Base-by-base conservation (phyloP, 2,113 vertebrate genomes). In the Halcyon senegalensis region DNA sequence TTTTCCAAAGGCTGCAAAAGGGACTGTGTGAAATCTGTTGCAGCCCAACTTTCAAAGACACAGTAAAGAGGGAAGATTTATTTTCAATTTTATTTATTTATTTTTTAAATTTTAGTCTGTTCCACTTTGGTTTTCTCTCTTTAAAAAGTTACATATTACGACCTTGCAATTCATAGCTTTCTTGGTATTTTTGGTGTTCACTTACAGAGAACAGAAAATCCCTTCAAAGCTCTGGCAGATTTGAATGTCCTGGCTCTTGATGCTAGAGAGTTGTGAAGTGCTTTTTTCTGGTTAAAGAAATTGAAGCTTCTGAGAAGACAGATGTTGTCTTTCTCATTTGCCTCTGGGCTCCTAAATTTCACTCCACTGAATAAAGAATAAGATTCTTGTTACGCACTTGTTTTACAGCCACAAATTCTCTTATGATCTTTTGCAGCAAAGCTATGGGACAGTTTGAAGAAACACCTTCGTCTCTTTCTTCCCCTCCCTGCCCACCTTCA, bases 261-360 rank as follows among this genome's bases (percentile, higher is more conserved):
- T 19, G 28, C 25, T 63, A 37, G 35, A 80, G 12, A 24, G 25
- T 30, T 91, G 46, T 51, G n/a, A 14, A 66, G 39, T 74, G 31
- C 7, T 92, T 86, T 91, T 69, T 80, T 55, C 44, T 85, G 24
- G 14, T 60, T 66, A 77, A 13, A 89, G 67, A 83, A 82, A 85
- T 6, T 59, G 30, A 67, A 85, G 25, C 16, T 74, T 80, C 51
- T 74, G 51, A 95, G 35, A 79, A 77, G 50, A 66, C 46, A 86
- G 85, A 55, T 90, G 50, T 44, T 88, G 23, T 50, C 68, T 67
- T 92, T 68, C 46, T 63, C 12, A 46, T 94, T 94, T 93, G 87
- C 72, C 82, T 87, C 55, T 76, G 53, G 67, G 44, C n/a, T 90
- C 15, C 72, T 67, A 67, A 67, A 94, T 95, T 96, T 90, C 68